Base-by-base conservation (phyloP, 2,797 vertebrate genomes). In the Propithecus deckenii region DNA sequence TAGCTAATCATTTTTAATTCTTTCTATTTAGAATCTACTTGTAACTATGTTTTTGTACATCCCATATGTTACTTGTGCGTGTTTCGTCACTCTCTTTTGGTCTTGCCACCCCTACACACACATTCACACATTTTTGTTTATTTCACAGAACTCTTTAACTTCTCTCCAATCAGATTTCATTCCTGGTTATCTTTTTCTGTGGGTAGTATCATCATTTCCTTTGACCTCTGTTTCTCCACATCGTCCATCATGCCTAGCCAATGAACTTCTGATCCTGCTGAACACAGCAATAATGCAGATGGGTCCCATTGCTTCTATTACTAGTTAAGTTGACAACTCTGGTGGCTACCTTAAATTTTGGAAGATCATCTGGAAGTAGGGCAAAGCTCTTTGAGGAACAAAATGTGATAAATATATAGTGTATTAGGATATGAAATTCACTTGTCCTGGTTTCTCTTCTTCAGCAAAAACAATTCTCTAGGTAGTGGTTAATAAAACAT, bases 1-100 rank as follows among this genome's bases (percentile, higher is more conserved):
- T 86, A 59, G 75, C 71, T 93, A 85, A 87, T 95, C 28, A 32
- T 90, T 76, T 95, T 89, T 63, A 79, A 69, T 91, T n/a, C 50
- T 83, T 95, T 83, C 67, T 93, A 72, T 86, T 92, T 95, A 22
- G 28, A 69, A 81, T 94, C 83, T 91, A 13, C 41, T 89, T 86
- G 32, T 69, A 94, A 65, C 55, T 74, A 10, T 71, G 23, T 38
- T 93, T 95, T 81, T 72, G 23, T 76, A 41, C 6, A 22, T 92
- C n/a, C 72, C 91, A 90, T 96, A 90, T 92, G 88, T 61, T 96
- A 57, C 46, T 65, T 35, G 17, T 86, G 22, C 57, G 18, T 71
- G 41, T 30, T 35, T 38, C 65, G 28, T 89, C 7, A 5, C 13
- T 81, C n/a, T 79, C 69, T 79, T 79, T 87, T 11, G 25, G 12